Base-by-base conservation (phyloP, 2,888 invertebrate genomes). In the Salpingus planirostris region DNA sequence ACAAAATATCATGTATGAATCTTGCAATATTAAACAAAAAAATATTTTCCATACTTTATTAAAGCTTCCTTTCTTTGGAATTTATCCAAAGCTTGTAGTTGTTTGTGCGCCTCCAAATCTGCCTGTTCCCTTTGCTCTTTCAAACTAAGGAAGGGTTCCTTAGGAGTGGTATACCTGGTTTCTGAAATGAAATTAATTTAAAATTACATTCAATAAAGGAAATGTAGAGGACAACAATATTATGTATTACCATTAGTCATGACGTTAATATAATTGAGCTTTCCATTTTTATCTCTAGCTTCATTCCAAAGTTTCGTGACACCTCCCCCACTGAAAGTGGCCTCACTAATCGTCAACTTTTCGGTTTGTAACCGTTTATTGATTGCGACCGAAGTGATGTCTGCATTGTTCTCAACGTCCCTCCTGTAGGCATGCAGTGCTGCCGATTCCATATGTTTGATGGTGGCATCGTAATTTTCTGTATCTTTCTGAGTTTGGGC, bases 401-500 rank as follows among this genome's bases (percentile, higher is more conserved):
- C 77, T 31, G 75, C 73, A 67, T 77, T 76, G 38, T 68, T 71
- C 54, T 79, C 79, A 1, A 92, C 74, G 65, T 95, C 93, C 61
- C 80, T 84, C 39, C 85, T 68, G 54, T 91, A 90, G 0, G 93
- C 88, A 46, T 79, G 81, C 76, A 91, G 70, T 0, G 91, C 93
- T 10, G 87, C 90, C 56, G 79, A 73, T 66, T 95, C 93, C 86
- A 95, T 93, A 63, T 83, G 81, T 43, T 78, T 78, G 44, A 95
- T 74, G 37, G 89, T 83, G 44, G 71, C 69, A 54, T 87, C 84
- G 53, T 83, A 73, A 63, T 87, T 85, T 43, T 78, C 74, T 42
- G 80, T 75, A 44, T 80, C 80, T 53, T 84, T 82, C 39, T 80
- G 80, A 30, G 87, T 80, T 50, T 85, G 83, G 3, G 80, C 73